Evolutionary conservation across 2,113 vertebrate genomes (phyloP).

Genomic region (Scopus umbretta): DNA sequence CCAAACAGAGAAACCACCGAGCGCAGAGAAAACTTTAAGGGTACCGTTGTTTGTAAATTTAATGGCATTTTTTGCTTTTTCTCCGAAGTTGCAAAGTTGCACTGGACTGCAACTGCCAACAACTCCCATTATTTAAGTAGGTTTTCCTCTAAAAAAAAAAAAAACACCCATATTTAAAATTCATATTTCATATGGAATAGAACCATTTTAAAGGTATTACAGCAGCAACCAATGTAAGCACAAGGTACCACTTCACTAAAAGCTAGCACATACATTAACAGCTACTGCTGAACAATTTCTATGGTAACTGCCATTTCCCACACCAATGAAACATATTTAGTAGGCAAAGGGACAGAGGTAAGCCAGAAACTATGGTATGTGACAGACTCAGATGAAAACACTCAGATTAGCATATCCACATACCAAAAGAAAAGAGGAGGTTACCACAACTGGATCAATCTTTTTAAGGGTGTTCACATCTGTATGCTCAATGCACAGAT

Average conservation of each 20-base stretch:
- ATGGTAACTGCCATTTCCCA: background rate
- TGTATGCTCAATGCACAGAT: background rate
- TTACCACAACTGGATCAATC: background rate
- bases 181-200: background rate
- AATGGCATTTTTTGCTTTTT: background rate
- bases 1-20: background rate
- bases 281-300: background rate
- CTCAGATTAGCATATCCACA: background rate
- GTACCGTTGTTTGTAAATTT: background rate
- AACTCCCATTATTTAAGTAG: background rate
- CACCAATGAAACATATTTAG: background rate
- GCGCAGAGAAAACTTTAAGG: background rate
- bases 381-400: background rate
- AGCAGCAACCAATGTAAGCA: background rate
- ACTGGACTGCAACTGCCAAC: background rate
- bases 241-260: background rate
- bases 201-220: background rate
- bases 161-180: background rate
- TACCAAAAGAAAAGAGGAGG: background rate
- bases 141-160: background rate
- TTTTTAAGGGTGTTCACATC: background rate
- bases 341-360: background rate
- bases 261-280: background rate
- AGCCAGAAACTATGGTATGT: background rate
- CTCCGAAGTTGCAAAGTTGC: background rate